Evolutionary conservation across 2,888 invertebrate genomes (phyloP).

Genomic region (Agapetus fuscipes): DNA sequence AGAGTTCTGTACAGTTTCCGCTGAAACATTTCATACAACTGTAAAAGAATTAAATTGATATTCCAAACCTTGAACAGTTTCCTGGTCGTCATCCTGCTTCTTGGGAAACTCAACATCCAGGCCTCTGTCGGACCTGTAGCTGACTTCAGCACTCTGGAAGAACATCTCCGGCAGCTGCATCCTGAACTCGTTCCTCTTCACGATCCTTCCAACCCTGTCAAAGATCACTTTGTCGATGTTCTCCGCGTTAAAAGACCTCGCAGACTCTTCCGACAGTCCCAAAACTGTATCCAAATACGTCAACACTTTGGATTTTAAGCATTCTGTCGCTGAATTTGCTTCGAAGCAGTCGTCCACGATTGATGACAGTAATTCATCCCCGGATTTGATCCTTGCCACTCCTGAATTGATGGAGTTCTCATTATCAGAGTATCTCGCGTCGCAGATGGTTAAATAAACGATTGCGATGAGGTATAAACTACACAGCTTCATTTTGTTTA

Average conservation of each 20-base stretch:
- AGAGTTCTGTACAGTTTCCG: too few relatives aligned
- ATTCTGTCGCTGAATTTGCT: conserved; percentile 55
- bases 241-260: conserved; percentile 48
- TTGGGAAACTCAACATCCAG: conserved; percentile 53
- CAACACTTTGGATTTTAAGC: conserved; percentile 68
- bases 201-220: conserved; percentile 58
- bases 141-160: conserved; percentile 56
- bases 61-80: conserved; percentile 49
- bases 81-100: conserved; percentile 33
- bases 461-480: conserved; percentile 46
- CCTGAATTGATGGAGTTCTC: conserved; percentile 33
- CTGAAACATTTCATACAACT: too few relatives aligned
- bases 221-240: conserved; percentile 67
- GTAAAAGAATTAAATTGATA: too few relatives aligned
- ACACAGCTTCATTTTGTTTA: conserved; percentile 35
- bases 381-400: conserved; percentile 47
- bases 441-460: conserved; percentile 39
- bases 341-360: conserved; percentile 65
- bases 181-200: conserved; percentile 66
- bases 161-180: conserved; percentile 62
- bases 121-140: conserved; percentile 57
- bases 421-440: conserved; percentile 36
- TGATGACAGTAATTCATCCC: conserved; percentile 60
- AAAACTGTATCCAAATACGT: conserved; percentile 63
- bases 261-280: conserved; percentile 51